These are phyloP conservation scores for Barnardius zonarius DNA, from an alignment of 2,113 vertebrate genomes.

Conservation along the genomic window DNA sequence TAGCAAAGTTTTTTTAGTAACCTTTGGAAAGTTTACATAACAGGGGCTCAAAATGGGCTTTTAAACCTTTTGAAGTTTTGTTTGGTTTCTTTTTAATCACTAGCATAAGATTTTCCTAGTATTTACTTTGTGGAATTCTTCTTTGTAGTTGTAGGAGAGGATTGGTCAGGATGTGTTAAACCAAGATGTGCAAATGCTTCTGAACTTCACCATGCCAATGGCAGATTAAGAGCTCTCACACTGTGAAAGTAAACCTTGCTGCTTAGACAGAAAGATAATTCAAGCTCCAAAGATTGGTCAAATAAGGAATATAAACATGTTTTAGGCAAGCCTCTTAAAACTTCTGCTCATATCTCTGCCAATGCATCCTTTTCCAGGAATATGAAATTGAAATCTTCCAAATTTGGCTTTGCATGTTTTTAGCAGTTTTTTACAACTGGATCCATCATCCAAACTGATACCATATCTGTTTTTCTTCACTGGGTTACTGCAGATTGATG, in stretches of 20 bases:
- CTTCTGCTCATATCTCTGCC: slow-evolving; percentile 24
- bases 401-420: slow-evolving; percentile 36
- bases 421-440: slow-evolving; percentile 54
- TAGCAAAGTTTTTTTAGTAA: not conserved
- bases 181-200: not conserved
- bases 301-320: slow-evolving; percentile 14
- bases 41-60: not conserved
- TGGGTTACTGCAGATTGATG: slow-evolving; percentile 33
- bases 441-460: slow-evolving; percentile 31
- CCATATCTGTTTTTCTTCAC: slow-evolving; percentile 27
- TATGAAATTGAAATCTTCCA: slow-evolving; percentile 7
- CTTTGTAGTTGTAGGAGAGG: not conserved
- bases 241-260: not conserved
- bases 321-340: slow-evolving; percentile 17
- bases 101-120: not conserved
- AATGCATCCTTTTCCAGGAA: slow-evolving; percentile 40
- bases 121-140: not conserved
- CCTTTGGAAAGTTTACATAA: not conserved
- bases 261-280: not conserved
- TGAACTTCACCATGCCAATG: not conserved
- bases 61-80: not conserved
- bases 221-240: not conserved
- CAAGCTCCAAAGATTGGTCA: not conserved
- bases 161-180: not conserved
- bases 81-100: not conserved